Conservation (phyloP, 2,888 invertebrate species). For the Dexiosoma caninum region DNA sequence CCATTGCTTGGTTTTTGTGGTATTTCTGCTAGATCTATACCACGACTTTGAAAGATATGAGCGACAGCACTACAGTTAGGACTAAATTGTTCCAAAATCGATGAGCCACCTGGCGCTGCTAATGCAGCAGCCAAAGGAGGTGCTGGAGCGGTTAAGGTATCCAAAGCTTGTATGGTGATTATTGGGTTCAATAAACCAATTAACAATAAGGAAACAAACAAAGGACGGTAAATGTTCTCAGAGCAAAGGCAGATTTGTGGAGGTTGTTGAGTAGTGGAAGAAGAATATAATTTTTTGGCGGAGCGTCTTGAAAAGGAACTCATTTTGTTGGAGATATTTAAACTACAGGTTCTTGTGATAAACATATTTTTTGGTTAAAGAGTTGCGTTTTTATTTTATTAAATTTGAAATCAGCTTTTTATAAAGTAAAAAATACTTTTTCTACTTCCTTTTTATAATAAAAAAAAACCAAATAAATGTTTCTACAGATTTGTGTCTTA, state of each 20-base stretch:
- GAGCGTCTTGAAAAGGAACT: conserved; percentile 55
- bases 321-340: conserved; percentile 43
- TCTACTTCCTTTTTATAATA: not conserved
- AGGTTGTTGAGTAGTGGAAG: conserved; percentile 9
- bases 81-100: conserved; percentile 75
- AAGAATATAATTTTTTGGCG: conserved; percentile 11
- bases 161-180: conserved; percentile 24
- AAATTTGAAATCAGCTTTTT: not conserved
- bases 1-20: conserved; percentile 79
- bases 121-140: conserved; percentile 63
- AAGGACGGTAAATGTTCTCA: conserved; percentile 57
- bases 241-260: conserved; percentile 52
- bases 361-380: conserved; percentile 34
- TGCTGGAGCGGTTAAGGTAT: conserved; percentile 32
- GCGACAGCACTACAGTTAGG: conserved; percentile 79
- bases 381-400: not conserved
- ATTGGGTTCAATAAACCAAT: conserved; percentile 49
- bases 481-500: not conserved
- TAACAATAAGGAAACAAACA: conserved; percentile 35
- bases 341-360: conserved; percentile 41
- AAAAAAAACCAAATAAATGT: not conserved
- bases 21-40: conserved; percentile 79
- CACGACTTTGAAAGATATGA: conserved; percentile 78
- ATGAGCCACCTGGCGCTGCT: conserved; percentile 67
- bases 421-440: conserved; percentile 1